Percentiles rank a stretch among this genome's conserved stretches.
phyloP scores from a whole-genome alignment of 2,888 invertebrate species.

The Standfussiana lucernea region DNA sequence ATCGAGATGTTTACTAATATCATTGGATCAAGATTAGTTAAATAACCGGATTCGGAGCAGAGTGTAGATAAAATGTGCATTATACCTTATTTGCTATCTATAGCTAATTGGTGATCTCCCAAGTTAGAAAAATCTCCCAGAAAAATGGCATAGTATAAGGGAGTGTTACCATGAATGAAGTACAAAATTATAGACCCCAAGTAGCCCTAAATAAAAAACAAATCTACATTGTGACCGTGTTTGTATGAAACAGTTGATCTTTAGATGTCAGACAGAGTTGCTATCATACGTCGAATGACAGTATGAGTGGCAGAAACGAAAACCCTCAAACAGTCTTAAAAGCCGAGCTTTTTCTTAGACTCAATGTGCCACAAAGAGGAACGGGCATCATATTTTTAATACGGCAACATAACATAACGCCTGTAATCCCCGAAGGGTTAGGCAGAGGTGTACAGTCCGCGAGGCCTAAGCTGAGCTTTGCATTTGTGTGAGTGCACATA shows the following conservation, averaged over 20 bases:
- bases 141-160: not conserved
- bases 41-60: not conserved
- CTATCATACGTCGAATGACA: not conserved
- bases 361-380: not conserved
- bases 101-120: no score
- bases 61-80: not conserved
- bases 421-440: no score
- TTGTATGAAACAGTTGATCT: not conserved
- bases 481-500: no score
- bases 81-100: not conserved
- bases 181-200: not conserved
- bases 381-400: not conserved
- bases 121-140: not conserved
- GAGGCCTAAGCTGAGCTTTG: no score
- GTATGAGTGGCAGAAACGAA: not conserved
- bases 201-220: not conserved
- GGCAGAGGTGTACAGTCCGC: no score
- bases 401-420: no score
- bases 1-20: constrained; percentile 9
- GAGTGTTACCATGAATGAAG: not conserved
- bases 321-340: not conserved
- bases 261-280: not conserved
- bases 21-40: not conserved
- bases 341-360: not conserved
- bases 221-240: no score